Evolutionary conservation across 2,797 vertebrate species (phyloP).

Genomic region (Labeo calbasu): DNA sequence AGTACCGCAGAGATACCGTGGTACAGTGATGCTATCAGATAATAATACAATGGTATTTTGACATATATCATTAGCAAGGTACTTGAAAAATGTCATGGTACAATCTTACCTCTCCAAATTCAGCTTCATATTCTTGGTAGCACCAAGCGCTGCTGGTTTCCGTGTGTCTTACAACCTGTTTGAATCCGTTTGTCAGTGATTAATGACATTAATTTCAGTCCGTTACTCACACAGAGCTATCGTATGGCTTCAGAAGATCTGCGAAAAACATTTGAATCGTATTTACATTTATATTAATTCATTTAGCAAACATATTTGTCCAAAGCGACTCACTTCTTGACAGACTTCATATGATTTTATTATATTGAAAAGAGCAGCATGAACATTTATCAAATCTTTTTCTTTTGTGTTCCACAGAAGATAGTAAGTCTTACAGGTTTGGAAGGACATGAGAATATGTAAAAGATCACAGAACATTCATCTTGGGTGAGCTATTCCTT

Average conservation of each 20-base stretch:
- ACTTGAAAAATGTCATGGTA: conserved; percentile 16
- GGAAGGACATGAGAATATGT: neutral
- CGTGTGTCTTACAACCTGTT: conserved; percentile 6
- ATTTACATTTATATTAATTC: conserved; percentile 7
- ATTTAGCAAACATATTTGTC: conserved; percentile 15
- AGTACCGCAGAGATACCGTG: neutral
- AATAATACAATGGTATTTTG: neutral
- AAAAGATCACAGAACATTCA: neutral
- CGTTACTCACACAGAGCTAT: neutral
- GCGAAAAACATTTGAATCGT: neutral
- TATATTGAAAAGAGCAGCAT: neutral
- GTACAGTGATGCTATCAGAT: conserved; percentile 4
- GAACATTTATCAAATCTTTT: neutral
- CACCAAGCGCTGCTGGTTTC: neutral
- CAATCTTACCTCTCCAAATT: neutral
- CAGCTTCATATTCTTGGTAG: neutral
- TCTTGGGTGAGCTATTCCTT: neutral
- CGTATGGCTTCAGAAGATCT: neutral
- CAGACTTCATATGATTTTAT: neutral
- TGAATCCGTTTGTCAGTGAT: conserved; percentile 14
- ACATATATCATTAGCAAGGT: conserved; percentile 27
- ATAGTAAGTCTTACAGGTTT: neutral
- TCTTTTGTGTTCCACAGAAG: neutral
- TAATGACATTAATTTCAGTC: conserved; percentile 7
- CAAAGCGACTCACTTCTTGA: neutral